phyloP scores from a whole-genome alignment of 2,797 vertebrate genomes.

The Onychomys arenicola region DNA sequence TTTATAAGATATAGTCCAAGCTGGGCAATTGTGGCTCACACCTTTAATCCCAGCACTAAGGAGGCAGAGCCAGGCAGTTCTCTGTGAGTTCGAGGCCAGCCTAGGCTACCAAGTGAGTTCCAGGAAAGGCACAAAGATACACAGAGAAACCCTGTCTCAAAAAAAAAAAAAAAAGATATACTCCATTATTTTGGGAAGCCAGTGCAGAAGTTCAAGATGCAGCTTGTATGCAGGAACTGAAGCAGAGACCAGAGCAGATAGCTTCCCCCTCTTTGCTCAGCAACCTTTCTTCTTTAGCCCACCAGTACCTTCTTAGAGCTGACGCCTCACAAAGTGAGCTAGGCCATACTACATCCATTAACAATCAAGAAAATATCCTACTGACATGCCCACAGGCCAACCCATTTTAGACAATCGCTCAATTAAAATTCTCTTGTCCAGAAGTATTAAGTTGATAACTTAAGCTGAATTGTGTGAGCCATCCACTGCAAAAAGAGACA shows the following conservation, averaged over 20 bases:
- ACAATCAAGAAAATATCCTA: neutral
- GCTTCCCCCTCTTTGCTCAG: neutral
- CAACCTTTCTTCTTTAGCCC: neutral
- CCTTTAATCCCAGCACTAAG: no score
- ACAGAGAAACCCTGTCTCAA: no score
- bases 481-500: neutral
- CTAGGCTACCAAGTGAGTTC: no score
- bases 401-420: neutral
- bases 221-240: neutral
- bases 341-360: neutral
- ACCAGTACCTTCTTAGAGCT: neutral
- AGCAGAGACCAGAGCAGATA: neutral
- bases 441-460: neutral
- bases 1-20: neutral
- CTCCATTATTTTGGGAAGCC: neutral
- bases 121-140: no score
- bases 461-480: neutral
- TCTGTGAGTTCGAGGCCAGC: no score
- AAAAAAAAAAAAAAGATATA: no score
- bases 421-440: neutral
- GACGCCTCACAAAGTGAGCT: neutral
- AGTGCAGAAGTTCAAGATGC: neutral
- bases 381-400: neutral
- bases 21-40: no score
- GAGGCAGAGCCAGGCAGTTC: no score